A percentile compares a stretch with the other conserved stretches of the same genome.
Conservation (phyloP, 2,113 vertebrate genomes). For the Triplophysa tibetana region DNA sequence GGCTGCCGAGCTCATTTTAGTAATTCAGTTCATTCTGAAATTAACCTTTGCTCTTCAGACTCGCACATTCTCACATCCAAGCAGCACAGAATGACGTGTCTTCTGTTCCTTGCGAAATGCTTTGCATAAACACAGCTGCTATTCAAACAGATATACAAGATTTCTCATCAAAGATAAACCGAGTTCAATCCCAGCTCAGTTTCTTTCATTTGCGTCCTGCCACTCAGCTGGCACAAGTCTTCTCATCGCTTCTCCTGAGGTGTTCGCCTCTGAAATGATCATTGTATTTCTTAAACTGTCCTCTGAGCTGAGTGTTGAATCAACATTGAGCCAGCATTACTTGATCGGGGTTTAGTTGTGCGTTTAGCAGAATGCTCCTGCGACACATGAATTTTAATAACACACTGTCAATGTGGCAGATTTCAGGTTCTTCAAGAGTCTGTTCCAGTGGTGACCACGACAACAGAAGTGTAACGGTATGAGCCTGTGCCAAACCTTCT, state of each 20-base stretch:
- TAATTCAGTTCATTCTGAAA: conserved; percentile 27
- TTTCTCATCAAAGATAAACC: neutral
- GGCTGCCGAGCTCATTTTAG: neutral
- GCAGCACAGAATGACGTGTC: neutral
- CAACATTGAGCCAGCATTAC: conserved; percentile 50
- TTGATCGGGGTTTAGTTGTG: conserved; percentile 43
- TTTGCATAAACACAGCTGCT: conserved; percentile 14
- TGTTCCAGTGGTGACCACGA: neutral
- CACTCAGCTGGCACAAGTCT: conserved; percentile 19
- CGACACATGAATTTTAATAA: conserved; percentile 57
- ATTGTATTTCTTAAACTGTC: conserved; percentile 34
- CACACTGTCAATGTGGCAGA: conserved; percentile 22
- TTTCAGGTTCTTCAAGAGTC: conserved; percentile 33
- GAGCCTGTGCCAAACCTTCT: conserved; percentile 26
- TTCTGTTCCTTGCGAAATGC: neutral
- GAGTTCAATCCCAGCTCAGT: neutral
- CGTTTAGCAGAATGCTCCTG: conserved; percentile 47
- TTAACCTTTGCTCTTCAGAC: conserved; percentile 6
- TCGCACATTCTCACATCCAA: neutral
- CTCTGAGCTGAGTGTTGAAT: conserved; percentile 41
- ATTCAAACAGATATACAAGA: neutral
- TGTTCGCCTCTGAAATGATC: conserved; percentile 18
- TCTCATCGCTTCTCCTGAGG: conserved; percentile 30
- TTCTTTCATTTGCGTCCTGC: neutral
- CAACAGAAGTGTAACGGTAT: conserved; percentile 17